Conservation (phyloP, 2,797 vertebrate genomes). For the Chaunax sp. region DNA sequence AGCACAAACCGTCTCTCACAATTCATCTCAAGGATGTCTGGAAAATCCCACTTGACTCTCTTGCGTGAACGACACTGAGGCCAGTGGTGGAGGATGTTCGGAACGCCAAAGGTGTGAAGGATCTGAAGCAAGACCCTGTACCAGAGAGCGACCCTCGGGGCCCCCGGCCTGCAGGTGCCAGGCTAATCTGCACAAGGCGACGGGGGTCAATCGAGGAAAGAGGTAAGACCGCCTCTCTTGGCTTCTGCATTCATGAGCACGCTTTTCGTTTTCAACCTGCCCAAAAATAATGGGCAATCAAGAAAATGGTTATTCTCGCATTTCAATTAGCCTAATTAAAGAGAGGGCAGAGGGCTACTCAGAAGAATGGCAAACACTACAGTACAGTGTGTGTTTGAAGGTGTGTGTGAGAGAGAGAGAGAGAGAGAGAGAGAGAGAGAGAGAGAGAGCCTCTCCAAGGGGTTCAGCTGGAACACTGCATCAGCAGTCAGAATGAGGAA, state of each 20-base stretch:
- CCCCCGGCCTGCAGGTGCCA: neutral
- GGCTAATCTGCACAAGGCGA: constrained; percentile 16
- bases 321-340: constrained; percentile 85
- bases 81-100: neutral
- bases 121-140: neutral
- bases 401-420: constrained; percentile 26
- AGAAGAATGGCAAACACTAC: constrained; percentile 58
- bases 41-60: constrained; percentile 51
- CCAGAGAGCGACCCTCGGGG: neutral
- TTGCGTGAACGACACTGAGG: constrained; percentile 46
- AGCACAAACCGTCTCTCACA: constrained; percentile 46
- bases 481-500: constrained; percentile 72
- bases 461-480: constrained; percentile 71
- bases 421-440: constrained; percentile 19
- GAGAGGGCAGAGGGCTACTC: constrained; percentile 61
- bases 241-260: constrained; percentile 27
- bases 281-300: constrained; percentile 80
- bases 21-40: constrained; percentile 64
- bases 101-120: constrained; percentile 20
- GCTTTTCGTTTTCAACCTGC: constrained; percentile 65
- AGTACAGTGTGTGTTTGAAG: constrained; percentile 33
- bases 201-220: constrained; percentile 38
- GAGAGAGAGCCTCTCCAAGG: constrained; percentile 60
- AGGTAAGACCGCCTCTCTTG: constrained; percentile 3
- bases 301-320: constrained; percentile 79